Percentiles rank a stretch among this genome's conserved stretches.
phyloP scores from a whole-genome alignment of 1,140 invertebrate species.

The Drosophila orosa region DNA sequence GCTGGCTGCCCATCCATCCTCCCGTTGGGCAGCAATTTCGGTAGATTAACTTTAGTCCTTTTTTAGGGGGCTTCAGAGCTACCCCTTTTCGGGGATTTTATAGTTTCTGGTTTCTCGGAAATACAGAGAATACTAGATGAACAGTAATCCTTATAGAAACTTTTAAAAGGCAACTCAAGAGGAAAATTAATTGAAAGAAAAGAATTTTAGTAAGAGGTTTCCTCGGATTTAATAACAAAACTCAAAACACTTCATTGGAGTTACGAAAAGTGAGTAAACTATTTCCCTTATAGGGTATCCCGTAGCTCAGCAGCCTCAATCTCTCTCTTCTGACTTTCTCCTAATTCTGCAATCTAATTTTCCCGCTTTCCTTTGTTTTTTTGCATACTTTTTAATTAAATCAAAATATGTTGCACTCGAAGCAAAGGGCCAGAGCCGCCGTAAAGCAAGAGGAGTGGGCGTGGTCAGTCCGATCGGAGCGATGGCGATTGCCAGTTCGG shows the following conservation, averaged over 20 bases:
- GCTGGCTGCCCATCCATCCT: not conserved
- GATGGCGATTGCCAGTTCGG: slow-evolving; percentile 56
- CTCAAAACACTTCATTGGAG: no score
- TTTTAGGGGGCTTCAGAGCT: slow-evolving; percentile 4
- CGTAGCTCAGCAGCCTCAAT: fast-evolving
- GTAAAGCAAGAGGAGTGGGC: slow-evolving; percentile 21
- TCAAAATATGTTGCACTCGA: slow-evolving; percentile 46
- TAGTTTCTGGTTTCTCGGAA: not conserved
- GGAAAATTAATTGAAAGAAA: not conserved
- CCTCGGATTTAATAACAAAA: no score
- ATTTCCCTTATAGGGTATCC: not conserved
- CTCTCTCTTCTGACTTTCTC: not conserved
- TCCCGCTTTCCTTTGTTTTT: slow-evolving; percentile 15
- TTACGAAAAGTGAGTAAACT: no score
- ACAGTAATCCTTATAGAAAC: not conserved
- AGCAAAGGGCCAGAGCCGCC: not conserved
- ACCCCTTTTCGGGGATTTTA: not conserved
- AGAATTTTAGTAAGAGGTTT: not conserved
- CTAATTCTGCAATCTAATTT: slow-evolving; percentile 17
- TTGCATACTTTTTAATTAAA: slow-evolving; percentile 62
- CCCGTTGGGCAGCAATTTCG: slow-evolving; percentile 30
- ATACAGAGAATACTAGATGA: not conserved
- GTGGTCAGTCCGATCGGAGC: slow-evolving; percentile 48
- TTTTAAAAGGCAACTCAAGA: not conserved
- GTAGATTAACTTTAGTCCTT: slow-evolving; percentile 59